phyloP scores from a whole-genome alignment of 1,140 invertebrate genomes.

The Dryas iulia region DNA sequence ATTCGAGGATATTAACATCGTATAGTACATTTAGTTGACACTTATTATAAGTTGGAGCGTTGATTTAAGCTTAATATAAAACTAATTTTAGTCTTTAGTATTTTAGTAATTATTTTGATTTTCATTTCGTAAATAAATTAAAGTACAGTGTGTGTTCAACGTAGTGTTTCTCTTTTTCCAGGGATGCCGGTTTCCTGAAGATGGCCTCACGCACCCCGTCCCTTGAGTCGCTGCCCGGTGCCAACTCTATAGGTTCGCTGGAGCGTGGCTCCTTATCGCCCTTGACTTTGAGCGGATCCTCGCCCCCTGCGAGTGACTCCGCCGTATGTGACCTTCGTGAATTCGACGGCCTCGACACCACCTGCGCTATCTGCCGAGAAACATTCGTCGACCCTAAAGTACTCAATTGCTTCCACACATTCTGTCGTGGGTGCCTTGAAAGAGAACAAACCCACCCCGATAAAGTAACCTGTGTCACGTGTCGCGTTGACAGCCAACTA shows the following conservation, averaged over 20 bases:
- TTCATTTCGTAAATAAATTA: neutral
- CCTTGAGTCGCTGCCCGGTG: constrained; percentile 92
- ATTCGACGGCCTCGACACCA: constrained; percentile 82
- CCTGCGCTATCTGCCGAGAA: constrained; percentile 91
- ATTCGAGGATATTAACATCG: neutral
- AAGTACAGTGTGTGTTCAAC: neutral
- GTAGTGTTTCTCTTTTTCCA: constrained; percentile 60
- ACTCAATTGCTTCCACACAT: constrained; percentile 91
- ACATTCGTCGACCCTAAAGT: constrained; percentile 87
- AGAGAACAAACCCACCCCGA: constrained; percentile 86
- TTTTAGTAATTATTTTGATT: neutral
- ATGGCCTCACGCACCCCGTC: constrained; percentile 88
- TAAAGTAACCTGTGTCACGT: constrained; percentile 90
- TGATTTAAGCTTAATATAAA: neutral
- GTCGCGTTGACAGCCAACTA: constrained; percentile 86
- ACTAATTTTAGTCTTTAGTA: neutral
- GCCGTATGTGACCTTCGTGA: constrained; percentile 86
- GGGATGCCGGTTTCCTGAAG: constrained; percentile 81
- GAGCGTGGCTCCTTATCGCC: constrained; percentile 87
- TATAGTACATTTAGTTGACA: neutral
- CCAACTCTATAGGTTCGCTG: constrained; percentile 92
- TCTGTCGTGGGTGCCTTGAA: constrained; percentile 90
- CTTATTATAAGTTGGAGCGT: constrained; percentile 8
- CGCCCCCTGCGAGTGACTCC: constrained; percentile 89
- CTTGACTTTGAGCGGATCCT: constrained; percentile 89